Conservation (phyloP, 2,888 invertebrate species). For the Drosophila limbata region DNA sequence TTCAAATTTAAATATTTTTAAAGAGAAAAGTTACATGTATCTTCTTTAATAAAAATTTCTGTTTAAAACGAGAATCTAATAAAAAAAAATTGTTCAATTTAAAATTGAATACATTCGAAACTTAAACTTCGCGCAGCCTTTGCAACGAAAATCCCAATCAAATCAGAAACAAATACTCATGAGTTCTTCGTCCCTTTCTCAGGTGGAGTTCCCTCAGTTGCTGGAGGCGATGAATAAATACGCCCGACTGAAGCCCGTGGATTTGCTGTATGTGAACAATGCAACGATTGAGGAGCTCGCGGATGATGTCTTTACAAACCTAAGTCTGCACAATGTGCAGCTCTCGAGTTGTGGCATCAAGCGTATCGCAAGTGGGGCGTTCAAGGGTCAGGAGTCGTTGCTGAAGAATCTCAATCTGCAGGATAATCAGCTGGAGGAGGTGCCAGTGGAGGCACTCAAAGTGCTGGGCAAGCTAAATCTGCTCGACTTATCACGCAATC, state of each 20-base stretch:
- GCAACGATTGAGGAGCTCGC: slow-evolving; percentile 90
- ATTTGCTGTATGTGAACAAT: slow-evolving; percentile 95
- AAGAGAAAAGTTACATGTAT: too few species aligned
- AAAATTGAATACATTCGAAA: not conserved
- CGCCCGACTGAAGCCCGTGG: slow-evolving; percentile 89
- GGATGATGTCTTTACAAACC: slow-evolving; percentile 89
- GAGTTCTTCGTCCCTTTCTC: slow-evolving; percentile 39
- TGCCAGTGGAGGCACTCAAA: slow-evolving; percentile 91
- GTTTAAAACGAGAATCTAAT: not conserved
- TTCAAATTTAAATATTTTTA: too few species aligned
- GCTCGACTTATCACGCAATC: slow-evolving; percentile 94
- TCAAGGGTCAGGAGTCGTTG: slow-evolving; percentile 92
- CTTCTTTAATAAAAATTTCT: too few species aligned
- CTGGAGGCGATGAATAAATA: slow-evolving; percentile 90
- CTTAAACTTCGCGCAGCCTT: not conserved
- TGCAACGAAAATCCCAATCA: not conserved
- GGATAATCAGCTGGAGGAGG: slow-evolving; percentile 92
- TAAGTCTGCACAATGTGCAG: slow-evolving; percentile 93
- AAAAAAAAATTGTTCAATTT: not conserved
- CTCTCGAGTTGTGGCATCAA: slow-evolving; percentile 93
- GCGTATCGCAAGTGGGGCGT: slow-evolving; percentile 90
- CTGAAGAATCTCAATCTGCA: slow-evolving; percentile 94
- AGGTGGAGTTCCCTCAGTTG: slow-evolving; percentile 92
- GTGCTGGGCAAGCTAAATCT: slow-evolving; percentile 90
- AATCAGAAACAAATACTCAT: not conserved